Evolutionary conservation across 2,797 vertebrate genomes (phyloP), one percentile per base, ranked within the genome.

Genomic region (Novumbra hubbsi): DNA sequence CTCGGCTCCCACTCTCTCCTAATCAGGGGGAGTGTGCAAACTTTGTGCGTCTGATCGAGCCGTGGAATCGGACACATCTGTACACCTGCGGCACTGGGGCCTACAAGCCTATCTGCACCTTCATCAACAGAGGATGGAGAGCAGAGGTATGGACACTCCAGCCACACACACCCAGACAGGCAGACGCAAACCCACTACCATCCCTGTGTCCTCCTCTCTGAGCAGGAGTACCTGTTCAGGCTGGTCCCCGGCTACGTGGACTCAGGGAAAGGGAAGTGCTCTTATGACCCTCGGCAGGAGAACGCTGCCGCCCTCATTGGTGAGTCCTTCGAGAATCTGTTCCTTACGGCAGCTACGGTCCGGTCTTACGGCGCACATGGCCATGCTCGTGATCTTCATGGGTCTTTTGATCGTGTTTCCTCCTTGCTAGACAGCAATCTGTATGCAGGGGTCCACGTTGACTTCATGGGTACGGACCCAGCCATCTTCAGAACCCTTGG

Each of bases 381-480:
- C 69, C 48, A 24, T 66, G 32, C 2, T 63, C 32, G 14, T 17
- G 24, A 17, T 32, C 21, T 52, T n/a, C n/a, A n/a, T n/a, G n/a
- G n/a, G 50, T 38, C n/a, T 21, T 27, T 30, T 19, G 52, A 38
- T 16, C 30, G 5, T 38, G 16, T 69, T 69, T 4, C 50, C 38
- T 57, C 9, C 69, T 19, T 72, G n/a, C 19, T 82, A 93, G 92
- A 90, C 76, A 90, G 89, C 57, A 92, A 91, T 62, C 85, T 93
- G 71, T 93, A 93, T 50, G 88, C 92, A 30, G 92, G 92, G 1
- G 89, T 92, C 28, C 90, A 91, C 19, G 91, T 93, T 60, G 91
- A 93, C 82, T 93, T 92, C 77, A 92, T 93, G 91, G 91, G 92
- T 41, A 93, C 88, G 0, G 92, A 93, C 73, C 86, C 92, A 1